These are phyloP conservation scores for Nineta flava DNA, from an alignment of 2,888 invertebrate genomes.

Conservation along the genomic window DNA sequence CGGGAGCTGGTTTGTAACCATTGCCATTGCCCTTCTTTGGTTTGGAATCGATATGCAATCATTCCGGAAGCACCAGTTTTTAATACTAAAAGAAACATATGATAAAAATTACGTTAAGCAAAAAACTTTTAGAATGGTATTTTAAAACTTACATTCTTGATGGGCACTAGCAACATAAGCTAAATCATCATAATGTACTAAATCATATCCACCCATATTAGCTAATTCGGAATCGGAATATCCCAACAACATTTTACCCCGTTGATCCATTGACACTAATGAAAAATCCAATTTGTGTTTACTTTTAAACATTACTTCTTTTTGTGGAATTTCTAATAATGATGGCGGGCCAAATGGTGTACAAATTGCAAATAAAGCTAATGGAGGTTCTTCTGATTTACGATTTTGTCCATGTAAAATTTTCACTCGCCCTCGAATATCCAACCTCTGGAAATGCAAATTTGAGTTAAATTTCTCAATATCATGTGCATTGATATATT, in stretches of 20 bases:
- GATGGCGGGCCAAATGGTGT: constrained; percentile 98
- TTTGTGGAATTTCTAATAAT: constrained; percentile 88
- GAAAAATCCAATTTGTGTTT: constrained; percentile 97
- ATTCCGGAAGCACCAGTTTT: constrained; percentile 98
- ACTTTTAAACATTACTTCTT: constrained; percentile 99
- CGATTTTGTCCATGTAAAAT: constrained; percentile 93
- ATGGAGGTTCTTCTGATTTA: constrained; percentile 82
- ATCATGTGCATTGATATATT: neutral
- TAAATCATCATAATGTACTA: constrained; percentile 95
- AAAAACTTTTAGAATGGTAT: neutral
- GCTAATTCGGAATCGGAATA: constrained; percentile 84
- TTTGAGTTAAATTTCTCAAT: constrained; percentile 5
- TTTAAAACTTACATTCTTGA: constrained; percentile 78
- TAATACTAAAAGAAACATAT: constrained; percentile 50
- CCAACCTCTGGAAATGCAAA: constrained; percentile 62
- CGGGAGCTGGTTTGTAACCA: constrained; percentile 97
- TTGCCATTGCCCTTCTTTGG: constrained; percentile 88
- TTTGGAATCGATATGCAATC: constrained; percentile 95
- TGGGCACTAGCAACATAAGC: constrained; percentile 97
- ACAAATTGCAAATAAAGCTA: constrained; percentile 93
- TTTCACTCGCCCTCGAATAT: constrained; percentile 93
- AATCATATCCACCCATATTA: constrained; percentile 90
- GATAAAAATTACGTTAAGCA: constrained; percentile 3
- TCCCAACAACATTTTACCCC: constrained; percentile 88
- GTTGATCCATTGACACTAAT: constrained; percentile 93